Percentiles rank a stretch among this genome's conserved stretches.
phyloP scores from a whole-genome alignment of 2,797 vertebrate genomes.

The Micromesistius poutassou region DNA sequence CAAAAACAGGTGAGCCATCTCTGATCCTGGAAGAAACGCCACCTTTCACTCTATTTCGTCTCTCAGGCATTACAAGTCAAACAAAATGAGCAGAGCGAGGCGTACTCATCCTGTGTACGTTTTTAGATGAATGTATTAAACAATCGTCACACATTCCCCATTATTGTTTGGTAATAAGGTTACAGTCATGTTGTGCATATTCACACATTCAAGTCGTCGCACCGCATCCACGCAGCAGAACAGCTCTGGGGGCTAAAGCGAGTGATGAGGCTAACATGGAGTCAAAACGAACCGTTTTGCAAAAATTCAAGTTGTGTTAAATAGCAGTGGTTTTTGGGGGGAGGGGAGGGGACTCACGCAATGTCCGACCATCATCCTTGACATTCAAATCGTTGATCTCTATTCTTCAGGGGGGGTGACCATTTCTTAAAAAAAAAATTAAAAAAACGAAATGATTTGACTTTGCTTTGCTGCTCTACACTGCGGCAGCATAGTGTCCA shows the following conservation, averaged over 20 bases:
- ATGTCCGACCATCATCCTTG: slow-evolving; percentile 27
- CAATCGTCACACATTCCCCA: slow-evolving; percentile 22
- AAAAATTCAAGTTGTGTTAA: slow-evolving; percentile 51
- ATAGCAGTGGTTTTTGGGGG: not conserved
- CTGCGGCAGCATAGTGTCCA: slow-evolving; percentile 35
- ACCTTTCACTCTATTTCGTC: slow-evolving; percentile 23
- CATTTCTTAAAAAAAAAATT: slow-evolving; percentile 4
- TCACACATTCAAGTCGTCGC: slow-evolving; percentile 63
- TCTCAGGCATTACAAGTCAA: not conserved
- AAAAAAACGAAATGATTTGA: slow-evolving; percentile 22
- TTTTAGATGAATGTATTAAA: not conserved
- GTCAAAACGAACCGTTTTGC: slow-evolving; percentile 49
- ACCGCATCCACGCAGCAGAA: slow-evolving; percentile 27
- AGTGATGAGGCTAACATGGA: slow-evolving; percentile 66
- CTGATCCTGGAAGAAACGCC: slow-evolving; percentile 63
- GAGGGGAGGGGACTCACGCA: slow-evolving; percentile 5
- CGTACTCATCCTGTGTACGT: not conserved
- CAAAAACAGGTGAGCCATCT: slow-evolving; percentile 67
- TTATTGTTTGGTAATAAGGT: slow-evolving; percentile 36
- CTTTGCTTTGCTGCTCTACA: slow-evolving; percentile 17
- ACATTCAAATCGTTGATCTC: not conserved
- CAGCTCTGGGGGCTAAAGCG: slow-evolving; percentile 44
- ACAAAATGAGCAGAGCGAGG: not conserved
- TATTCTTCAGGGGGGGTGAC: not conserved
- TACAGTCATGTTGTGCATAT: slow-evolving; percentile 68